phyloP scores from a whole-genome alignment of 92 coral and sea anemone genomes.

The Palythoa heliodiscus region DNA sequence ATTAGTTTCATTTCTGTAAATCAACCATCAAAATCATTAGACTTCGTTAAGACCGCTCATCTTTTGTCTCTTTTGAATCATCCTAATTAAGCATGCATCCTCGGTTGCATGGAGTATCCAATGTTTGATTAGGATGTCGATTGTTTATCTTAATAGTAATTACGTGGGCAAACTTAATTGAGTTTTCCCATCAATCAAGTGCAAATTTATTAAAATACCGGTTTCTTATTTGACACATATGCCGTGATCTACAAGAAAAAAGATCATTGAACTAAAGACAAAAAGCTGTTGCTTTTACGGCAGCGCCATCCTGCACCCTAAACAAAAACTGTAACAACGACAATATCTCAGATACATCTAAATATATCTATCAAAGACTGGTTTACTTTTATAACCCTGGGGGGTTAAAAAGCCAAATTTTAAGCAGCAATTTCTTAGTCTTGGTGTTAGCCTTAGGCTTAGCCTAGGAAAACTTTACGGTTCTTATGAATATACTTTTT shows the following conservation, averaged over 20 bases:
- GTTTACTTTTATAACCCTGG: too few species aligned
- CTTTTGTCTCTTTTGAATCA: not conserved
- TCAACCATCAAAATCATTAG: not conserved
- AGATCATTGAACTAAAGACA: too few species aligned
- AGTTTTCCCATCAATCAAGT: slow-evolving; percentile 22
- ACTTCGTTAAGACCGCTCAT: not conserved
- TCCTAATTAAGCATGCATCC: not conserved
- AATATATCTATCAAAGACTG: too few species aligned
- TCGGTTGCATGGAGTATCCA: not conserved
- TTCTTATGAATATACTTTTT: too few species aligned
- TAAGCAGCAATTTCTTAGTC: too few species aligned
- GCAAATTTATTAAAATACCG: not conserved
- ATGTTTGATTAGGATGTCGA: not conserved
- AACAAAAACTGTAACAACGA: too few species aligned
- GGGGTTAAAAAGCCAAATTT: not conserved
- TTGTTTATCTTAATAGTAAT: not conserved
- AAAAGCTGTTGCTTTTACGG: too few species aligned
- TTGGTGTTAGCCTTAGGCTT: too few species aligned
- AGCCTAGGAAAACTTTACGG: too few species aligned
- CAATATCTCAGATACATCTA: too few species aligned
- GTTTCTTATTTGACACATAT: not conserved
- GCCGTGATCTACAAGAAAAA: not conserved
- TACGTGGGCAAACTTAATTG: slow-evolving; percentile 7
- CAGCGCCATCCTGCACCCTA: too few species aligned
- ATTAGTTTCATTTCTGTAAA: slow-evolving; percentile 2